Evolutionary conservation across 2,888 invertebrate species (phyloP).

Genomic region (Cabera pusaria): DNA sequence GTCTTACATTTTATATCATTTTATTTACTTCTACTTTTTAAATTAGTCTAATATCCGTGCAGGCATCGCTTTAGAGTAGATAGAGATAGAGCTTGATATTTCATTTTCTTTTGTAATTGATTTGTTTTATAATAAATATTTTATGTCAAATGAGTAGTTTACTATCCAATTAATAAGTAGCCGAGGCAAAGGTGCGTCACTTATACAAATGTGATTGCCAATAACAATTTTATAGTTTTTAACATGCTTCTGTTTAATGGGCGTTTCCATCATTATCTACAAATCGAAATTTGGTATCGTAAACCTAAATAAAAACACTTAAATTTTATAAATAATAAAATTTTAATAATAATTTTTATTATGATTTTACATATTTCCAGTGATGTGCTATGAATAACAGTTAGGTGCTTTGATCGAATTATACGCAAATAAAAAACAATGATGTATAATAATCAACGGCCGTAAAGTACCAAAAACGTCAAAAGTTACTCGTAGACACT

Average conservation of each 20-base stretch:
- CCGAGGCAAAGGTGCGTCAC: slow-evolving; percentile 15
- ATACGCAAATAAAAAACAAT: slow-evolving; percentile 2
- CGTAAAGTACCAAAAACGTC: not conserved
- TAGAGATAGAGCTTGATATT: no score
- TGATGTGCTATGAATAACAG: not conserved
- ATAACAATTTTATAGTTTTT: slow-evolving; percentile 26
- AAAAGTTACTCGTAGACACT: no score
- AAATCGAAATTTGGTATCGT: slow-evolving; percentile 23
- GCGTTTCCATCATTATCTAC: slow-evolving; percentile 24
- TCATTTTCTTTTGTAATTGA: no score
- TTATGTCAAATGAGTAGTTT: slow-evolving; percentile 7
- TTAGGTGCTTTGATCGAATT: not conserved
- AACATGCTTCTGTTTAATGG: slow-evolving; percentile 24
- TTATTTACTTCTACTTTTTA: no score
- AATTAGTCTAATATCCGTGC: no score
- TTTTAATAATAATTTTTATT: slow-evolving; percentile 15
- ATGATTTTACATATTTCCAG: slow-evolving; percentile 1
- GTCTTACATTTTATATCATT: no score
- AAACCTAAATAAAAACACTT: slow-evolving; percentile 16
- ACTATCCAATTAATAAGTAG: slow-evolving; percentile 12
- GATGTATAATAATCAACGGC: not conserved
- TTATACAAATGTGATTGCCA: slow-evolving; percentile 24
- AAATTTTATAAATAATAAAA: slow-evolving; percentile 20
- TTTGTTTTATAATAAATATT: no score
- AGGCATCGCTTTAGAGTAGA: no score